A percentile compares a stretch with the other conserved stretches of the same genome.
phyloP scores from a whole-genome alignment of 2,888 invertebrate species.

The Monopis laevigella region DNA sequence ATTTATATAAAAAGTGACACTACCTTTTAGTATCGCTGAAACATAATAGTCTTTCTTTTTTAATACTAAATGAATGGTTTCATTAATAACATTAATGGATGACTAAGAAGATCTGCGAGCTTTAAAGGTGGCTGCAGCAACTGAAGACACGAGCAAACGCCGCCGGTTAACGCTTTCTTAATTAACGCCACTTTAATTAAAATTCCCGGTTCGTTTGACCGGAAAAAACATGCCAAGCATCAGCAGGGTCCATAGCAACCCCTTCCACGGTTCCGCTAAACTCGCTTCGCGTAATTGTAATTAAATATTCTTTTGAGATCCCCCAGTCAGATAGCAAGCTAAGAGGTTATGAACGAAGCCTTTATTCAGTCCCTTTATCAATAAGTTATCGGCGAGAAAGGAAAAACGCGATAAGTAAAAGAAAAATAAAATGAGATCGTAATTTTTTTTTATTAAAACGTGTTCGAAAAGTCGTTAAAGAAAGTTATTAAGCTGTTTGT shows the following conservation, averaged over 20 bases:
- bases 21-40: too few species aligned
- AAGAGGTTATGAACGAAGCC: constrained; percentile 10
- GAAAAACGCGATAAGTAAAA: not conserved
- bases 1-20: too few species aligned
- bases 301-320: constrained; percentile 15
- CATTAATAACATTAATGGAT: too few species aligned
- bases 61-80: too few species aligned
- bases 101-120: constrained; percentile 2
- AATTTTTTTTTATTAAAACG: too few species aligned
- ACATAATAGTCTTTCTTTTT: too few species aligned
- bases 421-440: too few species aligned
- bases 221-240: constrained; percentile 30
- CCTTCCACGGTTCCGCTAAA: constrained; percentile 3
- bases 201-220: constrained; percentile 50
- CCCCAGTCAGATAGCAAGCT: constrained; percentile 5
- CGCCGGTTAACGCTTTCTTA: constrained; percentile 38
- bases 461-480: too few species aligned
- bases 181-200: constrained; percentile 59
- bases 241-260: constrained; percentile 6
- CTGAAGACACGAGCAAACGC: constrained; percentile 19
- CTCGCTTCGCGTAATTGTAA: constrained; percentile 12
- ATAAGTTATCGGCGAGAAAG: constrained; percentile 8
- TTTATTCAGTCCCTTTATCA: constrained; percentile 10
- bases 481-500: too few species aligned
- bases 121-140: not conserved